These are phyloP conservation scores for Pogonomyrmex californicus DNA, from an alignment of 1,140 invertebrate species.

Conservation along the genomic window DNA sequence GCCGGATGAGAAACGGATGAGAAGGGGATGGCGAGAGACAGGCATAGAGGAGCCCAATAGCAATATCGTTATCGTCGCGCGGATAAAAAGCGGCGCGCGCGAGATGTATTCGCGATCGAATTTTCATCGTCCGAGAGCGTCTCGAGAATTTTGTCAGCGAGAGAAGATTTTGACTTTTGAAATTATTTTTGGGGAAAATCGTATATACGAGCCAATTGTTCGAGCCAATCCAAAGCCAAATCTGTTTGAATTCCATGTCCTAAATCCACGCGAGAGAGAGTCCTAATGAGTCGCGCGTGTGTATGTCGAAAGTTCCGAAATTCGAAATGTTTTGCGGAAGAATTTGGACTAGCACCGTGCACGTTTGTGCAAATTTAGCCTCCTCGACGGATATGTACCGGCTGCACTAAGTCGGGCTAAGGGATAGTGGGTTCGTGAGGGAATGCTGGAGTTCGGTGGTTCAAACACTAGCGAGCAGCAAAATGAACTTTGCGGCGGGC, in stretches of 20 bases:
- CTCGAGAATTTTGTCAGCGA: conserved; percentile 16
- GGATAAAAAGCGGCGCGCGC: not conserved
- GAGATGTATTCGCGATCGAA: not conserved
- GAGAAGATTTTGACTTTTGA: not conserved
- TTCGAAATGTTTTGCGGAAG: conserved; percentile 33
- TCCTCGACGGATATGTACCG: conserved; percentile 48
- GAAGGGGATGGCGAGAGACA: conserved; percentile 48
- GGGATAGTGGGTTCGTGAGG: conserved; percentile 63
- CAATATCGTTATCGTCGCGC: not conserved
- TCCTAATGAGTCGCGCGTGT: conserved; percentile 41
- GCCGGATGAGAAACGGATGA: conserved; percentile 65
- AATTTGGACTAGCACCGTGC: conserved; percentile 50
- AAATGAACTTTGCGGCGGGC: conserved; percentile 85
- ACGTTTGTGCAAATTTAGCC: conserved; percentile 54
- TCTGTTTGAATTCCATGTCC: not conserved
- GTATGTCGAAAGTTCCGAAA: conserved; percentile 5
- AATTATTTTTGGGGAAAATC: not conserved
- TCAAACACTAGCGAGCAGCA: conserved; percentile 84
- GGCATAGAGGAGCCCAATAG: conserved; percentile 43
- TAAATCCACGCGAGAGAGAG: conserved; percentile 31
- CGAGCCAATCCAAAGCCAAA: conserved; percentile 13
- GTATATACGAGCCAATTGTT: conserved; percentile 25
- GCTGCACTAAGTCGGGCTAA: conserved; percentile 62
- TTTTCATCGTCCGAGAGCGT: not conserved
- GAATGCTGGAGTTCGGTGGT: conserved; percentile 69